Percentiles rank a stretch among this genome's conserved stretches.
These are phyloP conservation scores for Stratiolaelaps scimitus DNA, from an alignment of 1,140 invertebrate species.

Conservation along the genomic window DNA sequence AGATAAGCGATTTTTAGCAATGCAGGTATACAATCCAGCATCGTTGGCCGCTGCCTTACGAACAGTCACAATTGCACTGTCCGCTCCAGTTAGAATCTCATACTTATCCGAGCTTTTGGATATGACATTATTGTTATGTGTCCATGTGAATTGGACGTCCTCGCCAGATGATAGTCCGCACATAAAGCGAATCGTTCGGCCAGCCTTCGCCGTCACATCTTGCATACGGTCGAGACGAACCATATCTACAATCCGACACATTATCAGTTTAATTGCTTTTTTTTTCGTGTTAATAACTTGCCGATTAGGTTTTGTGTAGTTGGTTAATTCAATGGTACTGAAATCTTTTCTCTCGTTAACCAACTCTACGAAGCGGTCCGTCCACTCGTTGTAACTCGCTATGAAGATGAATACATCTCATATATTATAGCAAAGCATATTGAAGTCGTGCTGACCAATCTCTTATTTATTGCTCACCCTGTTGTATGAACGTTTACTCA, in stretches of 20 bases:
- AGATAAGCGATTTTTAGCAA: conserved; percentile 12
- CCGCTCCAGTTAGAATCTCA: not conserved
- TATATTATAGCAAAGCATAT: too few species aligned
- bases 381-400: too few species aligned
- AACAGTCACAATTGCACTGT: not conserved
- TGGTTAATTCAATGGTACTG: too few species aligned
- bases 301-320: too few species aligned
- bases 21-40: conserved; percentile 4
- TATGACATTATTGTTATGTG: not conserved
- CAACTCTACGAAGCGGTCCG: too few species aligned
- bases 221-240: conserved; percentile 5
- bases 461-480: too few species aligned
- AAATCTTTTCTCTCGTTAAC: too few species aligned
- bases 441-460: too few species aligned
- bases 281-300: too few species aligned
- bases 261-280: too few species aligned
- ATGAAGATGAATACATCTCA: too few species aligned
- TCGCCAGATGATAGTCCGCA: conserved; percentile 1
- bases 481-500: too few species aligned
- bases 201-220: not conserved
- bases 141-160: conserved; percentile 6
- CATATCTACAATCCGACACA: not conserved
- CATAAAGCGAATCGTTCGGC: not conserved
- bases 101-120: not conserved
- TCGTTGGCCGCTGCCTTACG: not conserved